phyloP scores from a whole-genome alignment of 2,888 invertebrate species.

The Merodon equestris region DNA sequence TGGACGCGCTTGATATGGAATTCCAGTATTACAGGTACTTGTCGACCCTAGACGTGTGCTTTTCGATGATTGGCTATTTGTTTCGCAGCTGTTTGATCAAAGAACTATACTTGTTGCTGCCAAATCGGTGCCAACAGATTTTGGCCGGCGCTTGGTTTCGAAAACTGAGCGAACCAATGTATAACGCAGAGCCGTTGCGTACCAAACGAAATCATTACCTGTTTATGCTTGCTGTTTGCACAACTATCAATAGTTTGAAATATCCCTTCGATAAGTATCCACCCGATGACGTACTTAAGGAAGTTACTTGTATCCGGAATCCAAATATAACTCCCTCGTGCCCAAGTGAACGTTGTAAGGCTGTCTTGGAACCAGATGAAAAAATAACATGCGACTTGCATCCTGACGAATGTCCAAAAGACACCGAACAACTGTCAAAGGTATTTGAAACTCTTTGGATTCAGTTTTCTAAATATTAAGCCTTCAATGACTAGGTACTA shows the following conservation, averaged over 20 bases:
- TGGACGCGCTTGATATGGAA: conserved; percentile 54
- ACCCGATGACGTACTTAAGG: conserved; percentile 18
- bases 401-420: conserved; percentile 22
- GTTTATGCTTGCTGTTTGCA: conserved; percentile 66
- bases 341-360: not conserved
- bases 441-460: too few species aligned
- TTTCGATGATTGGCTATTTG: too few species aligned
- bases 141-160: conserved; percentile 57
- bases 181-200: conserved; percentile 54
- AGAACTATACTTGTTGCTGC: conserved; percentile 52
- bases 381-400: conserved; percentile 31
- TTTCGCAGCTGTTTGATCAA: conserved; percentile 46
- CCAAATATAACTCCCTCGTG: not conserved
- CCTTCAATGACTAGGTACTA: conserved; percentile 73
- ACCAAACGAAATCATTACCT: conserved; percentile 69
- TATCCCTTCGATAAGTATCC: conserved; percentile 59
- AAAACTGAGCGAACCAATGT: conserved; percentile 58
- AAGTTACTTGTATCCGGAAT: conserved; percentile 13
- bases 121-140: conserved; percentile 33
- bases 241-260: conserved; percentile 49
- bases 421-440: conserved; percentile 11
- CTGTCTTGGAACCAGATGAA: not conserved
- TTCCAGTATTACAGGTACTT: conserved; percentile 63
- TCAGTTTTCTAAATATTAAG: too few species aligned
- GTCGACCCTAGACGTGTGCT: too few species aligned